phyloP scores from a whole-genome alignment of 2,113 vertebrate genomes.

The Australoheros scitulus region DNA sequence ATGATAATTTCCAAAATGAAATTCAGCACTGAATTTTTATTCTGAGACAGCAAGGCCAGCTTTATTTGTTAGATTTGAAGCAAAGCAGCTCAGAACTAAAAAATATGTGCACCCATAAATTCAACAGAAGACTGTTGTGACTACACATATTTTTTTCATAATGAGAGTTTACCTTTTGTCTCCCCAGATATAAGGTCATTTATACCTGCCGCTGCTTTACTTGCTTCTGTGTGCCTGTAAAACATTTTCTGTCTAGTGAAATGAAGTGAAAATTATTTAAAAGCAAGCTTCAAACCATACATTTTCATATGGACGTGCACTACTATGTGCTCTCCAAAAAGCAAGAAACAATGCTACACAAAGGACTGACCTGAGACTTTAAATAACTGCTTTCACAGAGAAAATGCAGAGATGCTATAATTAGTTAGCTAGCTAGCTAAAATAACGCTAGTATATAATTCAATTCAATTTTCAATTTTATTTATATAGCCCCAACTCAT shows the following conservation, averaged over 20 bases:
- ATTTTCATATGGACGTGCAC: background rate
- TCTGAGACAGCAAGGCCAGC: background rate
- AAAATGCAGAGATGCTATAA: background rate
- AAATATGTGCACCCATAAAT: conserved; percentile 11
- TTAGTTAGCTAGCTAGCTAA: background rate
- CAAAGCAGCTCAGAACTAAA: background rate
- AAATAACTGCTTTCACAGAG: background rate
- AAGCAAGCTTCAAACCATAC: conserved; percentile 6
- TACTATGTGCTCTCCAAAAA: background rate
- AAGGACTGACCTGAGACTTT: background rate
- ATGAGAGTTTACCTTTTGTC: conserved; percentile 35
- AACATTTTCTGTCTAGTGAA: conserved; percentile 9
- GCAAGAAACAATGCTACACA: background rate
- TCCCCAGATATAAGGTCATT: conserved; percentile 32
- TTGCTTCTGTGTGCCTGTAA: conserved; percentile 24
- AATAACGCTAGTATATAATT: background rate
- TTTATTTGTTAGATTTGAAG: conserved; percentile 9
- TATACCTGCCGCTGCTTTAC: conserved; percentile 22
- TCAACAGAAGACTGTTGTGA: conserved; percentile 29
- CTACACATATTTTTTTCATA: conserved; percentile 29
- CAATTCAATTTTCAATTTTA: background rate
- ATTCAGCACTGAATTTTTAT: background rate
- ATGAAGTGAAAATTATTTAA: conserved; percentile 32
- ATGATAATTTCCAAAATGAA: background rate
- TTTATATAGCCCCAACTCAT: too few relatives aligned